Conservation (phyloP, 2,797 vertebrate species). For the Pseudochromis fuscus region DNA sequence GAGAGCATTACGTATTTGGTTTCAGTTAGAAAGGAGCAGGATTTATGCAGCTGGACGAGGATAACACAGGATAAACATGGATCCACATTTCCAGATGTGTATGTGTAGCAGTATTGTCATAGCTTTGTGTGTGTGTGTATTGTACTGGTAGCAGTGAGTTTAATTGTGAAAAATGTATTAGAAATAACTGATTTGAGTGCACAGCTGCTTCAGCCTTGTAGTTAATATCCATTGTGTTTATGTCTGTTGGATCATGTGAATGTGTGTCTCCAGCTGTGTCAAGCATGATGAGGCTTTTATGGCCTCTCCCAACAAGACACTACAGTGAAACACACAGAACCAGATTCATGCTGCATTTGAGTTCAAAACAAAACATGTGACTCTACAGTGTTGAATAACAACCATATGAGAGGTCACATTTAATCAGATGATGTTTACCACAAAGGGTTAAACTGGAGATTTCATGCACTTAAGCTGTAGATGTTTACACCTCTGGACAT, state of each 20-base stretch:
- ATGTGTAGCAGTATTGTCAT: constrained; percentile 16
- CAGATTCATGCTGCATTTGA: not conserved
- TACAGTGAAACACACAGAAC: constrained; percentile 8
- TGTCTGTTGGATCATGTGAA: constrained; percentile 26
- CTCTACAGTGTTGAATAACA: not conserved
- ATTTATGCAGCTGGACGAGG: constrained; percentile 52
- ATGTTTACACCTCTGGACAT: not conserved
- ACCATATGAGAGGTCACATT: not conserved
- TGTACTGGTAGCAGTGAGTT: constrained; percentile 50
- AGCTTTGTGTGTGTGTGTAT: constrained; percentile 28
- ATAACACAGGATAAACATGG: constrained; percentile 43
- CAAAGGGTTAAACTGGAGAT: not conserved
- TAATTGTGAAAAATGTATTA: constrained; percentile 28
- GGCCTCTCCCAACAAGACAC: constrained; percentile 9
- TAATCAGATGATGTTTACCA: not conserved
- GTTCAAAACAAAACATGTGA: not conserved
- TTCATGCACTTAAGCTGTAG: not conserved
- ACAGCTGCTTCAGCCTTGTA: constrained; percentile 40
- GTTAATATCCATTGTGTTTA: constrained; percentile 30
- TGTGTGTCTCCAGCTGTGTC: constrained; percentile 53
- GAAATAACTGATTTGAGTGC: constrained; percentile 17
- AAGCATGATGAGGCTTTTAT: constrained; percentile 33
- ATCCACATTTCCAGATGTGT: constrained; percentile 64
- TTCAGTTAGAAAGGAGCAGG: constrained; percentile 15
- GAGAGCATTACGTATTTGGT: constrained; percentile 60